Evolutionary conservation across 2,888 invertebrate species (phyloP).

Genomic region (Lycophotia porphyrea): DNA sequence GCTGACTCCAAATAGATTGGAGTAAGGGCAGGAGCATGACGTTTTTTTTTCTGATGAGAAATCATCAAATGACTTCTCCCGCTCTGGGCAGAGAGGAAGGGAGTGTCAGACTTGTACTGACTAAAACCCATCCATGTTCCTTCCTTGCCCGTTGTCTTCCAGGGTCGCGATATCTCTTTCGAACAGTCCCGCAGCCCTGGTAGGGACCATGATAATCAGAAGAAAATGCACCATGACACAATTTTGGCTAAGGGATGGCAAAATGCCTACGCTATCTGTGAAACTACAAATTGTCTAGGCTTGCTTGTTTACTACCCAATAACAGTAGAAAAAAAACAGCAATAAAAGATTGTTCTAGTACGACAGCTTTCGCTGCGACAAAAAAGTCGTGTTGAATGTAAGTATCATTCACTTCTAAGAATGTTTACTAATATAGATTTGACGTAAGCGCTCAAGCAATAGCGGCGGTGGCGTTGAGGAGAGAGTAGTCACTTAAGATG

Average conservation of each 20-base stretch:
- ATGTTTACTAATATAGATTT: constrained; percentile 63
- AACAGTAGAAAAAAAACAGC: constrained; percentile 9
- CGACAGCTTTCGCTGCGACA: constrained; percentile 50
- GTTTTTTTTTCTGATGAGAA: too few relatives aligned
- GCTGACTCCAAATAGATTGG: neutral
- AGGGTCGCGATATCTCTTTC: too few relatives aligned
- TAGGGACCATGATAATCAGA: neutral
- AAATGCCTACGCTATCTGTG: neutral
- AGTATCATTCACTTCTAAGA: constrained; percentile 58
- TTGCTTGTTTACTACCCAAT: neutral
- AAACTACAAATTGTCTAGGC: neutral
- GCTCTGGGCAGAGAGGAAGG: too few relatives aligned
- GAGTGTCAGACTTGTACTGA: too few relatives aligned
- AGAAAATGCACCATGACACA: neutral
- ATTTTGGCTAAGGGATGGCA: neutral
- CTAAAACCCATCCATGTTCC: too few relatives aligned
- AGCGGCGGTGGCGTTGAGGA: constrained; percentile 62
- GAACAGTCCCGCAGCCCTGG: too few relatives aligned
- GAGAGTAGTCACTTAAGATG: constrained; percentile 80
- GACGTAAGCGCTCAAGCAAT: constrained; percentile 63
- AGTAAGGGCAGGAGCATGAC: neutral
- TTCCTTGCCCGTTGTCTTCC: too few relatives aligned
- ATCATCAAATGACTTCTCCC: too few relatives aligned
- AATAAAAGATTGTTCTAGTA: constrained; percentile 2
- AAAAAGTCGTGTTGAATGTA: constrained; percentile 51